A percentile compares a stretch with the other conserved stretches of the same genome.
Conservation (phyloP, 1,140 invertebrate genomes). For the Drosophila tsacasi region DNA sequence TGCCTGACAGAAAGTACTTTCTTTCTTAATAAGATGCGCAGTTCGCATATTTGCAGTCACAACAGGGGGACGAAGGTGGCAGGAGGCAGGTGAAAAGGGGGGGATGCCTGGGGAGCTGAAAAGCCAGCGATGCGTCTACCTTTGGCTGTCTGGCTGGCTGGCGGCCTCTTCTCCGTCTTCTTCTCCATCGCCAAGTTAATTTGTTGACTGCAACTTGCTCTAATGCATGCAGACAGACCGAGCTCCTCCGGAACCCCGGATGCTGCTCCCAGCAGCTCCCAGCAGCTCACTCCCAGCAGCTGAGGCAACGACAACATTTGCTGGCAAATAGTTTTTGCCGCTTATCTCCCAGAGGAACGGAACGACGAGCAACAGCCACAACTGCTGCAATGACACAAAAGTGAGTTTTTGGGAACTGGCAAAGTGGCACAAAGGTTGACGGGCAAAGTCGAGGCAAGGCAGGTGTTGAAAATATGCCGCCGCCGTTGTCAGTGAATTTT, state of each 20-base stretch:
- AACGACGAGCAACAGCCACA: constrained; percentile 30
- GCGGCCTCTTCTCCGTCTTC: constrained; percentile 16
- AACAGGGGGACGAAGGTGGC: background rate
- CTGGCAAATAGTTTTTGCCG: constrained; percentile 60
- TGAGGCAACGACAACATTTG: constrained; percentile 70
- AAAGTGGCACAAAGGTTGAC: constrained; percentile 82
- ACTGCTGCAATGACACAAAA: constrained; percentile 74
- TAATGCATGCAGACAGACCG: constrained; percentile 72
- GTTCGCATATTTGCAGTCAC: constrained; percentile 62
- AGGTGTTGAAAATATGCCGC: constrained; percentile 82
- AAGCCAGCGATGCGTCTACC: constrained; percentile 42
- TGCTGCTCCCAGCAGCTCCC: constrained; percentile 12
- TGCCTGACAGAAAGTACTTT: constrained; percentile 81
- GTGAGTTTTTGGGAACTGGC: constrained; percentile 80
- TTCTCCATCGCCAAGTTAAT: constrained; percentile 66
- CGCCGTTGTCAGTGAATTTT: constrained; percentile 56
- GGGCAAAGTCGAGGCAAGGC: constrained; percentile 67
- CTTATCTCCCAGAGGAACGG: constrained; percentile 57
- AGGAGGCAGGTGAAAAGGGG: background rate
- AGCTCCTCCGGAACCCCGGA: constrained; percentile 8
- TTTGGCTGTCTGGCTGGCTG: constrained; percentile 36
- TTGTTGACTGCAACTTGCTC: constrained; percentile 80
- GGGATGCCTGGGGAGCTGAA: constrained; percentile 12
- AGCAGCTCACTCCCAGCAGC: constrained; percentile 13
- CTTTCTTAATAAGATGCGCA: constrained; percentile 83